Base-by-base conservation (phyloP, 2,888 invertebrate genomes). In the Eremobia ochroleuca region DNA sequence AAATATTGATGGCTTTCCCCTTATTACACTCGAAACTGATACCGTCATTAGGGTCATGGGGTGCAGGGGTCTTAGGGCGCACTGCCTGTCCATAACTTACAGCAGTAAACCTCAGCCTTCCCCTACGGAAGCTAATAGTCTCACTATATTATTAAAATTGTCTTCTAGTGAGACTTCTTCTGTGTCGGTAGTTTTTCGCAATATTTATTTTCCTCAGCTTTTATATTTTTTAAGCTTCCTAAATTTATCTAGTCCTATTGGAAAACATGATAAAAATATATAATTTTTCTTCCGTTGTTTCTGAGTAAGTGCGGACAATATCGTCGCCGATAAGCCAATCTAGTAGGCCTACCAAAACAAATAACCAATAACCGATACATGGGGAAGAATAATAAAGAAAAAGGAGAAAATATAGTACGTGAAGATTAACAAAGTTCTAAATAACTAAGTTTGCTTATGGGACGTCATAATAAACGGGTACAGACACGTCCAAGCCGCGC, bases 391-490 rank as follows among this genome's bases (percentile, higher is more conserved):
- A 89, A 87, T 89, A 87, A 83, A 86, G 83, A 86, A 84, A 52
- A 87, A 64, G 73, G 59, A 82, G 74, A 82, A 87, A 88, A 90
- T 89, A 91, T 88, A 84, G 85, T 86, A 86, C 88, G 83, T 85
- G 86, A 76, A 88, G 88, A 88, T 88, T 88, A 88, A 80, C 85
- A 78, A 90, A 89, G 85, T 89, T 87, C 90, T 90, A 88, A 90
- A 91, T 91, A 91, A 90, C 85, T 87, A 88, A 90, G 90, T 89
- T 89, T 89, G 85, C 83, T 89, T 88, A 89, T 86, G 81, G 81
- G 87, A 87, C 84, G 89, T 92, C 90, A 92, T 92, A 91, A 91
- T 91, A 92, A 91, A 91, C 88, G 90, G 87, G 87, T 82, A 88
- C 85, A 88, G 91, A 92, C 92, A 91, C 89, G 91, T 90, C 87